phyloP scores from a whole-genome alignment of 2,113 vertebrate genomes.

The Esox niger region DNA sequence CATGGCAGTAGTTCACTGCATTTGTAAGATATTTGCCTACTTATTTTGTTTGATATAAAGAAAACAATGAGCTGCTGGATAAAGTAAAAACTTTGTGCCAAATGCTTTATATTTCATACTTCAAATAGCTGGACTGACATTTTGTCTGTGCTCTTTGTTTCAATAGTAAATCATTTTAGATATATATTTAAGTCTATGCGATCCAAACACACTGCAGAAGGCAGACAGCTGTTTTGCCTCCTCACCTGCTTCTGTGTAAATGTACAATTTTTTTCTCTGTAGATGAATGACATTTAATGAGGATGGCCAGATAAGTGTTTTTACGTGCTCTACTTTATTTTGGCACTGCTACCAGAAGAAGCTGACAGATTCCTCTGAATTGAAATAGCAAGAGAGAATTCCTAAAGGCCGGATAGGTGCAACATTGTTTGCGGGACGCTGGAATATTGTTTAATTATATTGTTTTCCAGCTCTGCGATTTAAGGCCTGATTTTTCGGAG shows the following conservation, averaged over 20 bases:
- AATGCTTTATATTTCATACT: conserved; percentile 32
- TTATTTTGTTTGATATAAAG: neutral
- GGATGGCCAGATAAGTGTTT: conserved; percentile 33
- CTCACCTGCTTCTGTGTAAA: conserved; percentile 45
- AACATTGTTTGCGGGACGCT: conserved; percentile 25
- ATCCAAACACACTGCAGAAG: conserved; percentile 32
- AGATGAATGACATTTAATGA: conserved; percentile 40
- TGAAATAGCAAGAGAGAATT: conserved; percentile 45
- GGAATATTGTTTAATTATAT: conserved; percentile 47
- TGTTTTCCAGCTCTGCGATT: conserved; percentile 40
- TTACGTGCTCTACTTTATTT: conserved; percentile 52
- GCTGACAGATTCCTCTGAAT: conserved; percentile 47
- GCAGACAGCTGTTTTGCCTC: conserved; percentile 27
- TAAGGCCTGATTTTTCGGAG: conserved; percentile 65
- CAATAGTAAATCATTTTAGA: conserved; percentile 38
- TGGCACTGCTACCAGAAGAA: conserved; percentile 47
- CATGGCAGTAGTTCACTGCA: neutral
- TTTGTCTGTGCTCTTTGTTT: conserved; percentile 12
- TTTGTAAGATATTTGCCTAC: conserved; percentile 2
- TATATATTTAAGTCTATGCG: conserved; percentile 45
- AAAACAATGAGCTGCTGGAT: neutral
- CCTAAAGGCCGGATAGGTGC: conserved; percentile 42
- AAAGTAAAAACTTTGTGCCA: conserved; percentile 1
- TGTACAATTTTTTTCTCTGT: conserved; percentile 35
- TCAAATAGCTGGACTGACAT: conserved; percentile 11